phyloP scores from a whole-genome alignment of 2,797 vertebrate genomes.

The Mustela erminea region DNA sequence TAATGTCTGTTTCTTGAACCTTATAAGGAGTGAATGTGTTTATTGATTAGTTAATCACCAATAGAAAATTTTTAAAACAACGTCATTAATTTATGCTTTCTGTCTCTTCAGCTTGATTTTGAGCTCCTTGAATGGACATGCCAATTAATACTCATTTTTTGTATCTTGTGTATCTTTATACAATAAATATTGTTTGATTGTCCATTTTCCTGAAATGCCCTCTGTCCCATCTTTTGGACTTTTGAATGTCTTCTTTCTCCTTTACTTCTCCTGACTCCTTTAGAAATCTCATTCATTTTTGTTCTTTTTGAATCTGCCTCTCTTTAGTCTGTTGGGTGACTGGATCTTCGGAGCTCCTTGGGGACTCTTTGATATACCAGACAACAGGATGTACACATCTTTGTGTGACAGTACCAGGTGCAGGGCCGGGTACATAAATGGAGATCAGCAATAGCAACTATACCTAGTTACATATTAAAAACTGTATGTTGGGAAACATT shows the following conservation, averaged over 20 bases:
- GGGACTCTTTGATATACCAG: too few relatives aligned
- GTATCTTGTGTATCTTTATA: not conserved
- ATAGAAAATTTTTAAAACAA: not conserved
- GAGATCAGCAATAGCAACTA: not conserved
- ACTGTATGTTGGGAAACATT: not conserved
- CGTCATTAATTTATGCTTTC: not conserved
- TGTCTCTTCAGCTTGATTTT: not conserved
- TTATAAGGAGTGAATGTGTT: not conserved
- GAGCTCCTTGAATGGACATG: not conserved
- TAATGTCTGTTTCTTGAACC: not conserved
- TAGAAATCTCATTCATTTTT: not conserved
- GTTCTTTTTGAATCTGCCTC: not conserved
- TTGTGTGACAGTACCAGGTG: not conserved
- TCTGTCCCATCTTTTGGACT: not conserved
- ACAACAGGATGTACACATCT: not conserved
- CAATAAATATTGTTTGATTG: not conserved
- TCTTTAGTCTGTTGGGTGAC: not conserved
- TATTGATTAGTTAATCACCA: not conserved
- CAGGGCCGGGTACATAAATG: not conserved
- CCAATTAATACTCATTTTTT: not conserved
- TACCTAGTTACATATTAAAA: not conserved
- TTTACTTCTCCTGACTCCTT: not conserved
- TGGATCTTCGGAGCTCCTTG: not conserved
- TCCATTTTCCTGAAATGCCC: slow-evolving; percentile 6
- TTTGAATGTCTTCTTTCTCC: not conserved